Evolutionary conservation across 2,888 invertebrate species (phyloP).

Genomic region (Griposia aprilina): DNA sequence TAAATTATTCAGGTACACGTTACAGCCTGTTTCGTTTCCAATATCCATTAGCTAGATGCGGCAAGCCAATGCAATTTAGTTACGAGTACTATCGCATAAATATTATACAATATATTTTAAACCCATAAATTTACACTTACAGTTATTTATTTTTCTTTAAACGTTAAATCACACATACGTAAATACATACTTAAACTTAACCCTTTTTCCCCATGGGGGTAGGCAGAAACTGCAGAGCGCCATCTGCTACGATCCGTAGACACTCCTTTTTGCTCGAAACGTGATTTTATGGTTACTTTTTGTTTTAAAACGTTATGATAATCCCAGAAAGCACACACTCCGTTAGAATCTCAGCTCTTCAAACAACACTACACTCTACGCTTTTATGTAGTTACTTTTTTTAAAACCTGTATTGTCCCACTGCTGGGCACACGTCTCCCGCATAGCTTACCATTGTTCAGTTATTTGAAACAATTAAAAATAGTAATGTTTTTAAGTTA

Average conservation of each 20-base stretch:
- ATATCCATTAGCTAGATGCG: conserved; percentile 19
- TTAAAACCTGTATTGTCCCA: too few species aligned
- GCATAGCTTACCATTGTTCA: too few species aligned
- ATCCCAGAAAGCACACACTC: neutral
- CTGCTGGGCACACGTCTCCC: too few species aligned
- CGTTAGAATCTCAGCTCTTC: neutral
- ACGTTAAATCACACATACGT: neutral
- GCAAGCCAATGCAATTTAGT: conserved; percentile 6
- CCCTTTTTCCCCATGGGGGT: too few species aligned
- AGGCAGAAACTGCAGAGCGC: too few species aligned
- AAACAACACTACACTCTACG: too few species aligned
- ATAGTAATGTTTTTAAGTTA: neutral
- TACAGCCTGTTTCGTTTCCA: conserved; percentile 1
- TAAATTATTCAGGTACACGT: conserved; percentile 12
- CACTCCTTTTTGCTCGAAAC: too few species aligned
- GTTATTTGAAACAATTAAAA: neutral
- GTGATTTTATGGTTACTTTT: neutral
- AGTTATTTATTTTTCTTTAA: neutral
- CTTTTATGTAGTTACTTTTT: too few species aligned
- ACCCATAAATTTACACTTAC: neutral
- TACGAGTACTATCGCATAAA: neutral
- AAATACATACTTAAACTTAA: neutral
- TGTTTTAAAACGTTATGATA: neutral
- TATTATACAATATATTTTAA: neutral
- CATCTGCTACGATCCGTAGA: too few species aligned